phyloP scores from a whole-genome alignment of 2,113 vertebrate genomes.

The Dicerorhinus sumatrensis region DNA sequence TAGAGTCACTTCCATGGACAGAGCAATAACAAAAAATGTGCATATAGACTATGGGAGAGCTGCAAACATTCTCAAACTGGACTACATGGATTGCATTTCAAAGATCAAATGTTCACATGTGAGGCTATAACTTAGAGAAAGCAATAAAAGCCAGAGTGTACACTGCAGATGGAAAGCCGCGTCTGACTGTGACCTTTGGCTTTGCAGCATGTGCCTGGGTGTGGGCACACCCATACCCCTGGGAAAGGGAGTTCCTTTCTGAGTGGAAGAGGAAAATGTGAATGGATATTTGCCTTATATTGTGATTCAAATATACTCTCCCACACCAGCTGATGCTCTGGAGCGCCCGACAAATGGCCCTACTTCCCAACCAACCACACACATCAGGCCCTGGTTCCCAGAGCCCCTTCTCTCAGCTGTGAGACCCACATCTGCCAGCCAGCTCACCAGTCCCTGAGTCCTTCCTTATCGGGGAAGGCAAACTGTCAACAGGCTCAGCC shows the following conservation, averaged over 20 bases:
- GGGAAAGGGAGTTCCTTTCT: not conserved
- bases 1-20: not conserved
- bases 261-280: not conserved
- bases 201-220: not conserved
- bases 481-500: not conserved
- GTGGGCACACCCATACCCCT: not conserved
- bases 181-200: not conserved
- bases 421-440: not conserved
- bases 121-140: not conserved
- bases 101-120: not conserved
- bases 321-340: not conserved
- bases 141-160: not conserved
- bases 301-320: not conserved
- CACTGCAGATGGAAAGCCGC: fast-evolving
- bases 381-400: not conserved
- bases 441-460: not conserved
- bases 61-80: not conserved
- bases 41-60: not conserved
- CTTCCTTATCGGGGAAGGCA: not conserved
- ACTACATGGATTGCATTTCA: not conserved
- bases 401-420: not conserved
- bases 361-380: not conserved
- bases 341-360: not conserved
- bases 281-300: not conserved
- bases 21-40: not conserved